Conservation (phyloP, 2,113 vertebrate species). For the Prietella phreatophila region DNA sequence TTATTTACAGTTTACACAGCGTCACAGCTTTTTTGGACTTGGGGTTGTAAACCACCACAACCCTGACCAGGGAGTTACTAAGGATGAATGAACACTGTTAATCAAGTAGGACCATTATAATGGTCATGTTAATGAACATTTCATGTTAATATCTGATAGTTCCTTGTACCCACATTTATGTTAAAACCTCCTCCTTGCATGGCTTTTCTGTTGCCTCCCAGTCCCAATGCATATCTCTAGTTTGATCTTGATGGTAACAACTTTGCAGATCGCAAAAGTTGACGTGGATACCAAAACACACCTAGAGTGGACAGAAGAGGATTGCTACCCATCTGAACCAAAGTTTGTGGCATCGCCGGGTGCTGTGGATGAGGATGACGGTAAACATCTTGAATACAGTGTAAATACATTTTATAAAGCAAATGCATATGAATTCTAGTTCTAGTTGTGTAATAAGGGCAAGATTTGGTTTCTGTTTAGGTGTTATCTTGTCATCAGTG, state of each 20-base stretch:
- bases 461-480: constrained; percentile 61
- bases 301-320: constrained; percentile 74
- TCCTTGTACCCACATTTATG: background rate
- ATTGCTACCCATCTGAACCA: constrained; percentile 85
- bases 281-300: constrained; percentile 74
- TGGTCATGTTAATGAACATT: background rate
- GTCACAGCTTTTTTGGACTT: too few species aligned
- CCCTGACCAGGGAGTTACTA: background rate
- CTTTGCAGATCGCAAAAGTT: constrained; percentile 80
- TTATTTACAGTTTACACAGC: too few species aligned
- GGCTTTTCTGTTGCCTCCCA: background rate
- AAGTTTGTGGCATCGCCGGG: constrained; percentile 81
- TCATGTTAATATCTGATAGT: background rate
- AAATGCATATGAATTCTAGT: background rate
- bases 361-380: constrained; percentile 84
- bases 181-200: background rate
- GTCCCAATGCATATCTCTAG: background rate
- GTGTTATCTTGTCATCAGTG: constrained; percentile 82
- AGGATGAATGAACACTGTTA: background rate
- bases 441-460: background rate
- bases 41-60: background rate
- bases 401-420: background rate
- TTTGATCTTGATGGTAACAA: background rate
- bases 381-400: constrained; percentile 64
- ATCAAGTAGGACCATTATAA: background rate